Evolutionary conservation across 1,140 invertebrate species (phyloP), one percentile per base, ranked within the genome.

Genomic region (Danaus melanippus): DNA sequence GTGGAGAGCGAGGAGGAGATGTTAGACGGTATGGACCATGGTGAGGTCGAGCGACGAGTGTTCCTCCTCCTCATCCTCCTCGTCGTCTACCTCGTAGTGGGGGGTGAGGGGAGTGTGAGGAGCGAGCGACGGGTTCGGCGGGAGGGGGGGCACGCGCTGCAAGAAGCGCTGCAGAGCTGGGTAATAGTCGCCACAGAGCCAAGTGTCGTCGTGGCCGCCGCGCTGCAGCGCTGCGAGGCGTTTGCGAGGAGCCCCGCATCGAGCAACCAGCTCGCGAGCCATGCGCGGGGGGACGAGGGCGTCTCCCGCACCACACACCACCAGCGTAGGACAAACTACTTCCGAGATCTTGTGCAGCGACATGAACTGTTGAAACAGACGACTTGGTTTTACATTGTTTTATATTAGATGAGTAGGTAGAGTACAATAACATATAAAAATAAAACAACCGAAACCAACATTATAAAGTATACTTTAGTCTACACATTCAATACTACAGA

Each of bases 121-220:
- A 39, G 10, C 2, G n/a, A 46, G 46, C 8, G 21, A n/a, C 12
- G 46, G 15, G 9, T 32, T 75, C 68, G 8, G 67, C 58, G 17
- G 77, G 69, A 81, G 45, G 3, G 74, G 49, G 2, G 83, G 80
- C 8, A 76, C 69, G 45, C 76, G 74, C n/a, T 58, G 50, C 10
- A 87, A 56, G 51, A 86, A 84, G 50, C 75, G 69, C 65, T 79
- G 73, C 43, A 87, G 64, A 3, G 69, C 69, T 0, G 66, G 42
- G 52, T 86, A 86, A 46, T 87, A 87, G 41, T 84, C 80, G 11
- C 76, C 62, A 53, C 81, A 82, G 8, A 79, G 82, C 95, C 95
- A 97, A 0, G 95, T 97, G 76, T 97, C 95, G 71, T 97, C 96
- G 74, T 97, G 96, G 0, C 93, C 93, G 0, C 94, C 94, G 11